Percentiles rank a stretch among this genome's conserved stretches.
These are phyloP conservation scores for Prorops nasuta DNA, from an alignment of 1,140 invertebrate species.

Conservation along the genomic window DNA sequence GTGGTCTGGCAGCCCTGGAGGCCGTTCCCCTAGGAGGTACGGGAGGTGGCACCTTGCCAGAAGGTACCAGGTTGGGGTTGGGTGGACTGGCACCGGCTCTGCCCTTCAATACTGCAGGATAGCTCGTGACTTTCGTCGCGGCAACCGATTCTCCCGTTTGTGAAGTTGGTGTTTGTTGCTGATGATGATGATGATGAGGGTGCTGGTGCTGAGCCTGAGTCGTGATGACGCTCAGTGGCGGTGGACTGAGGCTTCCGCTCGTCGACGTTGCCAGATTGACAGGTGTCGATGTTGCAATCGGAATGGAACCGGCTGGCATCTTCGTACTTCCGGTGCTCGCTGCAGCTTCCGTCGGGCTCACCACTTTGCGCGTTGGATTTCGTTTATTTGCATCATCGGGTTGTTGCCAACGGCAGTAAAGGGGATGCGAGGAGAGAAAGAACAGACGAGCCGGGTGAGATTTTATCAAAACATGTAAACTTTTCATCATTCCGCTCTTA, in stretches of 20 bases:
- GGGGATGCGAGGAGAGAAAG: conserved; percentile 6
- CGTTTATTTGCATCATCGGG: too few species aligned
- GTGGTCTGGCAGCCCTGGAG: conserved; percentile 23
- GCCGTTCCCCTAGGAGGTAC: conserved; percentile 70
- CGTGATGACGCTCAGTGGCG: conserved; percentile 55
- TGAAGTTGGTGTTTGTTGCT: conserved; percentile 25
- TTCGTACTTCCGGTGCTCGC: conserved; percentile 18
- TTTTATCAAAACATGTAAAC: too few species aligned
- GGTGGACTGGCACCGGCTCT: conserved; percentile 52
- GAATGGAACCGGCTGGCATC: conserved; percentile 22
- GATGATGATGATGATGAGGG: too few species aligned
- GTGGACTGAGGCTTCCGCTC: conserved; percentile 58
- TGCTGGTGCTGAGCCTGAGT: conserved; percentile 9
- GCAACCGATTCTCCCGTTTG: conserved; percentile 32
- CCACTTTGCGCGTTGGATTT: conserved; percentile 10
- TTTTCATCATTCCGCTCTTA: too few species aligned
- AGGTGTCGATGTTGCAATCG: conserved; percentile 45
- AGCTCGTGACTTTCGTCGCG: conserved; percentile 55
- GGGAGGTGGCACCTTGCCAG: conserved; percentile 70
- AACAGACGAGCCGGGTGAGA: neutral
- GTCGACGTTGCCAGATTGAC: conserved; percentile 25
- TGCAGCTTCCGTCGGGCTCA: conserved; percentile 18
- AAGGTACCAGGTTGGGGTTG: conserved; percentile 46
- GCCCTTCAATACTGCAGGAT: conserved; percentile 74
- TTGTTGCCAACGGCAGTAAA: conserved; percentile 1